Percentiles rank a stretch among this genome's conserved stretches.
These are phyloP conservation scores for Sminthurides aquaticus DNA, from an alignment of 2,888 invertebrate species.

Conservation along the genomic window DNA sequence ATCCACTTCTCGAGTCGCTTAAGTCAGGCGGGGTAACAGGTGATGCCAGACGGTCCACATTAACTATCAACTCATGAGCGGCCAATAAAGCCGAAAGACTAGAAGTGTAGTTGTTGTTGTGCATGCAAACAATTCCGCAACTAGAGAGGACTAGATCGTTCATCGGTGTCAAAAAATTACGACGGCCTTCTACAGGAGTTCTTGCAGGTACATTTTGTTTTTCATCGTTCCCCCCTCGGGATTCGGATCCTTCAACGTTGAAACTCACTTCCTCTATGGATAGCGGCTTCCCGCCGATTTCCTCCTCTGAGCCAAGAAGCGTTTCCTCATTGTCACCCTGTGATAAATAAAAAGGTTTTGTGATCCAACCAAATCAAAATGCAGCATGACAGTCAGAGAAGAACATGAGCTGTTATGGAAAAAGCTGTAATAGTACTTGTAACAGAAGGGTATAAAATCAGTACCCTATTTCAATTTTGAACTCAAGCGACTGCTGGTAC, in stretches of 20 bases:
- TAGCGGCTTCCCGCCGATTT: background rate
- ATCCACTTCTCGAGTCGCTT: background rate
- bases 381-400: no score
- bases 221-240: background rate
- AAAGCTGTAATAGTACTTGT: no score
- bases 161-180: constrained; percentile 15
- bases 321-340: constrained; percentile 14
- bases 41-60: constrained; percentile 19
- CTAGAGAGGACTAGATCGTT: constrained; percentile 53
- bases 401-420: no score
- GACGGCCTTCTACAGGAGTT: constrained; percentile 29
- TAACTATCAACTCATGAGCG: constrained; percentile 18
- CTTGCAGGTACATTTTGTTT: constrained; percentile 17
- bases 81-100: constrained; percentile 15
- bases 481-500: no score
- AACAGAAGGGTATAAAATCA: no score
- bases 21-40: constrained; percentile 27
- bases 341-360: background rate
- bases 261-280: constrained; percentile 14
- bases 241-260: background rate
- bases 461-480: no score
- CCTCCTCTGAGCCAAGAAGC: constrained; percentile 1
- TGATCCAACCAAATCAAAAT: background rate
- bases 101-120: constrained; percentile 19
- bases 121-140: constrained; percentile 54